phyloP scores from a whole-genome alignment of 1,140 invertebrate genomes.

The Drosophila teissieri region DNA sequence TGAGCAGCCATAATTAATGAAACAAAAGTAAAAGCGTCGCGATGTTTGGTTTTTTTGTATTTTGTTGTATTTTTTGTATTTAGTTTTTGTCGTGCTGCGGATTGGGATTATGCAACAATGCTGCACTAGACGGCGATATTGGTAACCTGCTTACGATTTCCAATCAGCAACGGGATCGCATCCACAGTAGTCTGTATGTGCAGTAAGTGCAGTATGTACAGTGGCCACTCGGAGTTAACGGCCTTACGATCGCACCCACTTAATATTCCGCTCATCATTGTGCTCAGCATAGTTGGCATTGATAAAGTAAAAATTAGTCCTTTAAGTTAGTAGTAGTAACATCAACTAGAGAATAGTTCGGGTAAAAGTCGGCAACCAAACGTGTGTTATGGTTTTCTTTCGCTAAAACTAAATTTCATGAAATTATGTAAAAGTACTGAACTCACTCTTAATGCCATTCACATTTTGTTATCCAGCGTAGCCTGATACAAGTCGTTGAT shows the following conservation, averaged over 20 bases:
- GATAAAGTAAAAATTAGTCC: no score
- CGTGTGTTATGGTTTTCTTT: no score
- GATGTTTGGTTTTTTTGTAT: constrained; percentile 7
- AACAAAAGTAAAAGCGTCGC: constrained; percentile 69
- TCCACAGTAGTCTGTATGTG: background rate
- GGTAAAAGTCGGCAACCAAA: no score
- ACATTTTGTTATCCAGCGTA: no score
- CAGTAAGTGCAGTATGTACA: background rate
- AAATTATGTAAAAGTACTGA: no score
- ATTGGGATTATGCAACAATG: constrained; percentile 20
- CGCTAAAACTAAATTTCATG: no score
- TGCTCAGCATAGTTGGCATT: no score
- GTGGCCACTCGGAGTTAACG: background rate
- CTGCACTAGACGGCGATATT: constrained; percentile 7
- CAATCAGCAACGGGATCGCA: constrained; percentile 13
- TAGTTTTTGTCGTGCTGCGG: constrained; percentile 33
- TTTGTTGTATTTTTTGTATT: constrained; percentile 1
- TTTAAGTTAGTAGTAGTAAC: no score
- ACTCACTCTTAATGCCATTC: no score
- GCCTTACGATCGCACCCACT: background rate
- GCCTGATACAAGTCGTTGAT: no score
- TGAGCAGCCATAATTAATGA: constrained; percentile 60
- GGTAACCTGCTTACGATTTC: constrained; percentile 19
- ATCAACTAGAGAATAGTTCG: no score
- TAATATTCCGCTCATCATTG: background rate